Conservation (phyloP, 2,113 vertebrate genomes). For the Heterotis niloticus region DNA sequence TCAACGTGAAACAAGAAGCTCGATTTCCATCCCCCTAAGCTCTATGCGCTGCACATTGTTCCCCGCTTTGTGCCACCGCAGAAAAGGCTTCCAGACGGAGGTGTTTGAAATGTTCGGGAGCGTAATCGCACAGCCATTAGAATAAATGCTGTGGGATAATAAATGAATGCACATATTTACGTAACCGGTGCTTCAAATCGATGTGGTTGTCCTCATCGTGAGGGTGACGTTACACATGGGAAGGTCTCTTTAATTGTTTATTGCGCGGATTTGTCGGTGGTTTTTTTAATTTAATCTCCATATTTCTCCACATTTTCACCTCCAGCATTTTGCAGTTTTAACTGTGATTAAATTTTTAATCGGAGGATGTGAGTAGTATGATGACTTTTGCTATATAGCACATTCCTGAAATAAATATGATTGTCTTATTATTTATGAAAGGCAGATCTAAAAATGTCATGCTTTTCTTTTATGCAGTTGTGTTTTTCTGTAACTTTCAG, state of each 20-base stretch:
- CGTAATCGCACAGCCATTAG: background rate
- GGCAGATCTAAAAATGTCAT: too few species aligned
- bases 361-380: too few species aligned
- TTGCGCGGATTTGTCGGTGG: background rate
- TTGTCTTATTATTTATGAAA: too few species aligned
- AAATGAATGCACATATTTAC: background rate
- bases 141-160: too few species aligned
- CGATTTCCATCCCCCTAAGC: constrained; percentile 32
- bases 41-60: background rate
- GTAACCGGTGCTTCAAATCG: background rate
- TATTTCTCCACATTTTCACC: too few species aligned
- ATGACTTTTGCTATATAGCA: too few species aligned
- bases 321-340: too few species aligned
- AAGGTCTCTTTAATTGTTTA: background rate
- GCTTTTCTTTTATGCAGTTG: too few species aligned
- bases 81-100: background rate
- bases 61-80: background rate
- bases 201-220: background rate
- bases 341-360: background rate
- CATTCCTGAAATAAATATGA: too few species aligned
- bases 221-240: background rate
- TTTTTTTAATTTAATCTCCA: too few species aligned
- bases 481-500: too few species aligned
- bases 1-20: constrained; percentile 39
- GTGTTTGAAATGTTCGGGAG: background rate